Evolutionary conservation across 2,113 vertebrate genomes (phyloP).

Genomic region (Catharus minimus): DNA sequence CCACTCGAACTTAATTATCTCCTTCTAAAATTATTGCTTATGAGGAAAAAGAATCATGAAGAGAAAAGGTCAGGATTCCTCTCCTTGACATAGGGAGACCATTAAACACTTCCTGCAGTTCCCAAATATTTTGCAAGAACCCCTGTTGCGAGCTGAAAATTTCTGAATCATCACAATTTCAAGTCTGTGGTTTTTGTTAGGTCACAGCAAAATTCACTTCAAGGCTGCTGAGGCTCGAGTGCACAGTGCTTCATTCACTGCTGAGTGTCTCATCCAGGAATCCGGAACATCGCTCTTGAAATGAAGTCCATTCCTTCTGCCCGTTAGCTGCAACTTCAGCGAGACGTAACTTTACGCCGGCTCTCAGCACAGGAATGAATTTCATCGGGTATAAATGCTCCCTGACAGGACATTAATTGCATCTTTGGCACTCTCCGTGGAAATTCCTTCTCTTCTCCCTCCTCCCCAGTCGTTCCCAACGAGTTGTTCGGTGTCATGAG

Average conservation of each 20-base stretch:
- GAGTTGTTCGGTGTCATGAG: background rate
- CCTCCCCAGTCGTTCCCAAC: background rate
- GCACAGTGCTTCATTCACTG: slow-evolving; percentile 44
- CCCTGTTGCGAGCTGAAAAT: slow-evolving; percentile 34
- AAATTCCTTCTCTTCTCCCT: slow-evolving; percentile 33
- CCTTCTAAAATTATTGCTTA: slow-evolving; percentile 27
- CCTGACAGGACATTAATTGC: background rate
- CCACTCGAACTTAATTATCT: background rate
- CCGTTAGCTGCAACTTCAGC: background rate
- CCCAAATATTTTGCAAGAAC: slow-evolving; percentile 62
- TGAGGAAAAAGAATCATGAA: slow-evolving; percentile 12
- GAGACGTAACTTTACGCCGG: background rate
- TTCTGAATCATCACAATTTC: slow-evolving; percentile 56
- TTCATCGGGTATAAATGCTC: background rate
- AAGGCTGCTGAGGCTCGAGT: background rate
- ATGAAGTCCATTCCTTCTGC: slow-evolving; percentile 32
- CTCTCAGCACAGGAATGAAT: background rate
- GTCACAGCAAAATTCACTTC: slow-evolving; percentile 37
- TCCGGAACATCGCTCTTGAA: background rate
- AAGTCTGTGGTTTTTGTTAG: slow-evolving; percentile 45
- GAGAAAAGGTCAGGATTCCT: slow-evolving; percentile 57
- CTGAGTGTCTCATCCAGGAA: background rate
- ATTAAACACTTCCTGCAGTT: slow-evolving; percentile 40
- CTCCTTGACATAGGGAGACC: slow-evolving; percentile 1
- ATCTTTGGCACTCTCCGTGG: background rate